Conservation (phyloP, 2,888 invertebrate species). For the Dorcus parallelipipedus region DNA sequence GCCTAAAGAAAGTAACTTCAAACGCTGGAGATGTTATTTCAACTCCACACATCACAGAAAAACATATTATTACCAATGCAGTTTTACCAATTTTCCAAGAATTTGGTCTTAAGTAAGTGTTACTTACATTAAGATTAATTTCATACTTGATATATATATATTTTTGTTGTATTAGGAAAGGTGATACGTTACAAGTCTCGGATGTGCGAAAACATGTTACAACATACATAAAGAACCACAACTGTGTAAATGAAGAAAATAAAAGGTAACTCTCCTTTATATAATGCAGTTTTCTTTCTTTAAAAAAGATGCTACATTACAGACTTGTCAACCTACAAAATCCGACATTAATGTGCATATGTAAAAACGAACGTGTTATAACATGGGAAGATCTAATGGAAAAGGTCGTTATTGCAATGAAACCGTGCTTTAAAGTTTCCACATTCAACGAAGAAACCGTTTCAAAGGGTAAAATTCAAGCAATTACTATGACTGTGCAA, state of each 20-base stretch:
- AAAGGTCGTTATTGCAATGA: conserved; percentile 67
- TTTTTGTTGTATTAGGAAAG: conserved; percentile 36
- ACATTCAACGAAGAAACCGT: conserved; percentile 53
- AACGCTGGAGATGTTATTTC: conserved; percentile 32
- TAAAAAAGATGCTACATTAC: conserved; percentile 23
- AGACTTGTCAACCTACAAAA: conserved; percentile 59
- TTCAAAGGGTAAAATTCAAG: conserved; percentile 68
- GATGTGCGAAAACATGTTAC: conserved; percentile 67
- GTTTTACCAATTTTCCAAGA: conserved; percentile 62
- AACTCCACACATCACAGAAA: conserved; percentile 59
- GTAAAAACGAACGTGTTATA: conserved; percentile 49
- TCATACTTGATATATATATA: neutral
- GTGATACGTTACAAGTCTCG: conserved; percentile 42
- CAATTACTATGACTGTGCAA: conserved; percentile 73
- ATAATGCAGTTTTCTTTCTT: neutral
- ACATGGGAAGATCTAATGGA: conserved; percentile 71
- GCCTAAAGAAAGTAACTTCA: conserved; percentile 33
- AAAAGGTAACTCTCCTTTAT: conserved; percentile 27
- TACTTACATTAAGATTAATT: no score
- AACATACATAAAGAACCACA: conserved; percentile 67
- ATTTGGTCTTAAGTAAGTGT: conserved; percentile 53
- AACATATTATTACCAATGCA: conserved; percentile 65
- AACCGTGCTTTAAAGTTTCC: conserved; percentile 63
- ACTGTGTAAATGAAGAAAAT: conserved; percentile 51
- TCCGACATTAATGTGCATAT: conserved; percentile 40